Base-by-base conservation (phyloP, 2,888 invertebrate genomes). In the Sesamia inferens region DNA sequence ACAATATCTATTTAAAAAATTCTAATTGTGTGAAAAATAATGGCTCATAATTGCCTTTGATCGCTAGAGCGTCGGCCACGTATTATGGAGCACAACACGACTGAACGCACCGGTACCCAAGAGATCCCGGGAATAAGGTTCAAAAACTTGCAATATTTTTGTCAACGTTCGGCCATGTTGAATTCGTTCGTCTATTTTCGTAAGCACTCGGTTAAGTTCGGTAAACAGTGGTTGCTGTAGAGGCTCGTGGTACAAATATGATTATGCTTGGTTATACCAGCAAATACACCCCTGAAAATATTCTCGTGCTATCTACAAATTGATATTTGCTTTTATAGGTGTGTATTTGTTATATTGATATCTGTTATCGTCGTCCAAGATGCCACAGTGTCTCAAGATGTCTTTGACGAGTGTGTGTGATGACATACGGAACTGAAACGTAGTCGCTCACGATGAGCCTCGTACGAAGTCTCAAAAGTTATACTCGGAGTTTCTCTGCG, bases 41-140 rank as follows among this genome's bases (percentile, higher is more conserved):
- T 75, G 65, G 44, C 44, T 68, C 4, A 66, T 77, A 76, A 70
- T 48, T 57, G 7, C 73, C 86, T 85, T 85, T 85, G 85, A 85
- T 85, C 85, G 81, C 10, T 63, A 76, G 83, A 85, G 81, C 83
- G 76, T 42, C 58, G 68, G 72, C 22, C 65, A 55, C 39, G 5
- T 39, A 39, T 70, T 74, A 76, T 70, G 71, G 72, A 76, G 71
- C 47, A 61, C 54, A 44, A 58, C 39, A n/a, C 71, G 68, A 64
- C 54, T 85, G 86, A 85, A 85, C 85, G 85, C 85, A 83, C 81
- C 79, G 48, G 19, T 85, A 79, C 76, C 78, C 84, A 74, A 58
- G 63, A 71, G 8, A 44, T 24, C 51, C 51, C 65, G 67, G 24
- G 48, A 68, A 70, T 62, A 78, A 70, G 71, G 82, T 79, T 71